Base-by-base conservation (phyloP, 2,113 vertebrate genomes). In the Opisthocomus hoazin region DNA sequence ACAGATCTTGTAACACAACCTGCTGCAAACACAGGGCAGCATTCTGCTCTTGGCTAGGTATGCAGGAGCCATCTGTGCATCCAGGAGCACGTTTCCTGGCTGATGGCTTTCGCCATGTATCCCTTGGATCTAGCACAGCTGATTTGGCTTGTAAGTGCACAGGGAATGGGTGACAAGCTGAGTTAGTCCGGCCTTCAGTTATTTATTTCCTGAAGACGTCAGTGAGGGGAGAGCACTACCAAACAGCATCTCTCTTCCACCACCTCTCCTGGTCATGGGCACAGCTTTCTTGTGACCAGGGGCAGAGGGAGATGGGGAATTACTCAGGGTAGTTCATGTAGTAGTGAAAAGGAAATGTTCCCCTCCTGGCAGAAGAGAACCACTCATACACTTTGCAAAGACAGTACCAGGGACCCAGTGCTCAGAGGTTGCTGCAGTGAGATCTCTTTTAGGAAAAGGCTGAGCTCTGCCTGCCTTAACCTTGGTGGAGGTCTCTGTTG, bases 171-270 rank as follows among this genome's bases (percentile, higher is more conserved):
- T 64, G 30, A 79, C 17, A 22, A 22, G 10, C 4, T 54, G n/a
- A 54, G 12, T 73, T 51, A 84, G 19, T 65, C 37, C n/a, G 65
- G 54, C 29, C 27, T 73, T 86, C 45, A 74, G 34, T 64, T 80
- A 58, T 17, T 20, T 60, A 8, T 79, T 56, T 53, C n/a, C 21
- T 3, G 4, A n/a, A 69, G 50, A 54, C 1, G 1, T 14, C 34
- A 61, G 32, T 2, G 3, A 36, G 5, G 6, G 30, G 23, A 70
- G 11, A 71, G 36, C 45, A 86, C 26, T 0, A 0, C 21, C 45
- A 64, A 53, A 73, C 0, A 1, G 30, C 1, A 2, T 53, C 34
- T 46, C 10, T 57, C 34, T 63, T 71, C 15, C 13, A 34, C 23
- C 3, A 2, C 11, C 5, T 57, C 48, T 82, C 37, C 54, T 34